Conservation (phyloP, 2,888 invertebrate species). For the Operophtera brumata region DNA sequence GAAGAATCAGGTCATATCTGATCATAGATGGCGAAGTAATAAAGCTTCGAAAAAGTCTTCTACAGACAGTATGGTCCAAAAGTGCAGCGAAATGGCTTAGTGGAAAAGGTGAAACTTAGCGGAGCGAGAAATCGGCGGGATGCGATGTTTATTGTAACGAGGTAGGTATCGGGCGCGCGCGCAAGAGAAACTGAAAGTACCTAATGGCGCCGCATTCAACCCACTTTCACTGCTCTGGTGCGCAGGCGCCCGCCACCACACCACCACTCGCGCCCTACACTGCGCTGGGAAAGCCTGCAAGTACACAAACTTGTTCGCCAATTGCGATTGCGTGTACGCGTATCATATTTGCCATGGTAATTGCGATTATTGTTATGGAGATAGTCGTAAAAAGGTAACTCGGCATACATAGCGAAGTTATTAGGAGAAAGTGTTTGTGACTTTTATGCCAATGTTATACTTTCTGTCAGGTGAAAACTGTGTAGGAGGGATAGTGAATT, state of each 20-base stretch:
- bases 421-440: slow-evolving; percentile 21
- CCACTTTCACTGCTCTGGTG: slow-evolving; percentile 76
- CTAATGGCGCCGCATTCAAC: slow-evolving; percentile 75
- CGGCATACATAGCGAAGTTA: slow-evolving; percentile 14
- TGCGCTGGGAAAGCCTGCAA: slow-evolving; percentile 29
- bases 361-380: slow-evolving; percentile 19
- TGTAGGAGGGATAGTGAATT: slow-evolving; percentile 12
- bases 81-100: slow-evolving; percentile 61
- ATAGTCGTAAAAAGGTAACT: slow-evolving; percentile 18
- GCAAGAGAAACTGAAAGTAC: slow-evolving; percentile 78
- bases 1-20: too few relatives aligned
- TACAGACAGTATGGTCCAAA: slow-evolving; percentile 65
- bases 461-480: slow-evolving; percentile 17
- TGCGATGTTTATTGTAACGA: slow-evolving; percentile 79
- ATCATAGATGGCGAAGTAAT: slow-evolving; percentile 15
- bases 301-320: slow-evolving; percentile 17
- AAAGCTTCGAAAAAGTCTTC: slow-evolving; percentile 52
- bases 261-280: slow-evolving; percentile 41
- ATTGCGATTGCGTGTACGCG: slow-evolving; percentile 12
- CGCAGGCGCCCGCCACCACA: slow-evolving; percentile 48
- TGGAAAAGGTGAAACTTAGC: slow-evolving; percentile 79
- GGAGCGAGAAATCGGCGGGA: slow-evolving; percentile 79
- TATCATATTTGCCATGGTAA: slow-evolving; percentile 19
- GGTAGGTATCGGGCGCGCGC: slow-evolving; percentile 69
- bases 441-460: slow-evolving; percentile 8